Base-by-base conservation (phyloP, 2,888 invertebrate species). In the Microplitis deprimator region DNA sequence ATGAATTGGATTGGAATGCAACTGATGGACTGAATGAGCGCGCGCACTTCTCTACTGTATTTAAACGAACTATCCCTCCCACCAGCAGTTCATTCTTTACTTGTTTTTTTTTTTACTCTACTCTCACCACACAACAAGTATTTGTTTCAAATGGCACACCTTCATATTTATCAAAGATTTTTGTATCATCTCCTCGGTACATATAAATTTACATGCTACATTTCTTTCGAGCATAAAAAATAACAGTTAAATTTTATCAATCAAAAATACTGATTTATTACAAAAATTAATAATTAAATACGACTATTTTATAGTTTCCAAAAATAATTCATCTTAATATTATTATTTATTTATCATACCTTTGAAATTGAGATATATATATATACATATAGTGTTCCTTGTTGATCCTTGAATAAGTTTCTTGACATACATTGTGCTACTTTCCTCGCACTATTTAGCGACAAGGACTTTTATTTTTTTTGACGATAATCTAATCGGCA, bases 21-120 rank as follows among this genome's bases (percentile, higher is more conserved):
- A 83, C 84, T 85, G 86, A 84, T 85, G 86, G 85, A 89, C 89
- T 89, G 89, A 87, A 88, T 84, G 85, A 89, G 87, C 88, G 88
- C 88, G 88, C 88, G 88, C 85, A 85, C 84, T 86, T 86, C 87
- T 83, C 86, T 40, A 83, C 83, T 85, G 85, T 88, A 89, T 89
- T 87, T 89, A 89, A 89, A 88, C 88, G 82, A 81, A 81, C 86
- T 85, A 88, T 88, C 89, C 87, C 89, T 86, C 87, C 84, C 82
- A 82, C 81, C 70, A 79, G 72, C 68, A 20, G 73, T 72, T 75
- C 65, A 64, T 75, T 68, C 68, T 13, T 50, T 50, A 65, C 50
- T 70, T 62, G 65, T 68, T 71, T 67, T 41, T 73, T 68, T 71
- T 41, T 73, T 68, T 71, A 41, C 61, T 16, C 41, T 64, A 75